phyloP scores from a whole-genome alignment of 1,140 invertebrate genomes.

The Drosophila kurseongensis region DNA sequence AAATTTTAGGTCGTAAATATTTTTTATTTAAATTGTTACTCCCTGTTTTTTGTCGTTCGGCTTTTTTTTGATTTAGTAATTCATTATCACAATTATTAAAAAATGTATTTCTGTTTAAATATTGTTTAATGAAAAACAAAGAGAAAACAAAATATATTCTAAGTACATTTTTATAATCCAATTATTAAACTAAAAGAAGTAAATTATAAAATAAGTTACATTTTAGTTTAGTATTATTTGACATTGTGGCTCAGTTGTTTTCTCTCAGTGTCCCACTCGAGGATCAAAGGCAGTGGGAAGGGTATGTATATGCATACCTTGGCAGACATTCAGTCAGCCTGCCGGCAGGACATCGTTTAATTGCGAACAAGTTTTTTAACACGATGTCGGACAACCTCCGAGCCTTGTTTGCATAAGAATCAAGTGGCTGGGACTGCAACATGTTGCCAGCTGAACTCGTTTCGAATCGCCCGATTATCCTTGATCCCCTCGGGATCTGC shows the following conservation, averaged over 20 bases:
- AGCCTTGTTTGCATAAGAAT: constrained; percentile 76
- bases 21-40: too few species aligned
- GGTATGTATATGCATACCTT: constrained; percentile 6
- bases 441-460: constrained; percentile 57
- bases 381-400: constrained; percentile 79
- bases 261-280: constrained; percentile 19
- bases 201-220: too few species aligned
- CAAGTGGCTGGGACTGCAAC: constrained; percentile 50
- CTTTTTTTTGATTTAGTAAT: too few species aligned
- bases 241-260: background rate
- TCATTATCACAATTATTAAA: too few species aligned
- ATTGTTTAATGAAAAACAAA: too few species aligned
- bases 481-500: constrained; percentile 27
- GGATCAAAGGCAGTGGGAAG: constrained; percentile 5
- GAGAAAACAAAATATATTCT: too few species aligned
- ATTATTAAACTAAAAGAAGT: too few species aligned
- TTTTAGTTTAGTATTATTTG: too few species aligned
- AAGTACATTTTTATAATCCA: too few species aligned
- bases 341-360: constrained; percentile 84
- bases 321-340: constrained; percentile 76
- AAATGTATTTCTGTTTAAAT: too few species aligned
- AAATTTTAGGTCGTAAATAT: too few species aligned
- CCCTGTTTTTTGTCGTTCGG: too few species aligned
- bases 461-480: constrained; percentile 64
- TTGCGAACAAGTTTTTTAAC: constrained; percentile 85